Evolutionary conservation across 2,113 vertebrate species (phyloP).

Genomic region (Ellobius talpinus): DNA sequence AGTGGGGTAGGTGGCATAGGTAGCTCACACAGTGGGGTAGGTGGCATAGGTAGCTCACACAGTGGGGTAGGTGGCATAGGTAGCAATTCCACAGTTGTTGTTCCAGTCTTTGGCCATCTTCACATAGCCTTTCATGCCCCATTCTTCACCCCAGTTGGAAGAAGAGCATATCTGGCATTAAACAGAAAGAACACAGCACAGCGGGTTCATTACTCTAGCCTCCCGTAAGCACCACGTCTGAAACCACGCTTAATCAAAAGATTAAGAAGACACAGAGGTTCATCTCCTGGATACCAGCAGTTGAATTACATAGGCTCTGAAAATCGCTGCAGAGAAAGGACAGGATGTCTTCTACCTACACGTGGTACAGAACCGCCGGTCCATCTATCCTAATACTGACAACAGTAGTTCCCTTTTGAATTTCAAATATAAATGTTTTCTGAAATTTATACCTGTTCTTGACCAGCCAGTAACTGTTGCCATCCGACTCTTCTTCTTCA

Average conservation of each 20-base stretch:
- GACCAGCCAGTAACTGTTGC: slow-evolving; percentile 94
- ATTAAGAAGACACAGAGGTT: neutral
- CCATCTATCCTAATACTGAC: neutral
- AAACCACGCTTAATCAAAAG: neutral
- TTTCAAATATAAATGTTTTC: neutral
- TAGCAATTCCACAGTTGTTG: slow-evolving; percentile 93
- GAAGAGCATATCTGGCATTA: neutral
- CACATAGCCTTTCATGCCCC: slow-evolving; percentile 90
- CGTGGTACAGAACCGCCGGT: neutral
- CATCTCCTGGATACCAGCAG: neutral
- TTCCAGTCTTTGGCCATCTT: slow-evolving; percentile 89
- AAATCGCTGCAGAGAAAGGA: neutral
- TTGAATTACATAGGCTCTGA: neutral
- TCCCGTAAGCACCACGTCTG: neutral
- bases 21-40: no score
- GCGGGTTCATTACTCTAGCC: neutral
- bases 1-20: slow-evolving; percentile 90
- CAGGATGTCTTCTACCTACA: no score
- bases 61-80: slow-evolving; percentile 89
- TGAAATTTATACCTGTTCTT: slow-evolving; percentile 91
- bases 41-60: slow-evolving; percentile 84
- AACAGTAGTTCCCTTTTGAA: neutral
- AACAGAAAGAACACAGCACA: neutral
- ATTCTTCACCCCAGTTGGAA: slow-evolving; percentile 90
- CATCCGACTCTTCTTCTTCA: slow-evolving; percentile 89